A percentile compares a stretch with the other conserved stretches of the same genome.
Conservation (phyloP, 2,113 vertebrate genomes). For the Sinocyclocheilus maitianheensis region DNA sequence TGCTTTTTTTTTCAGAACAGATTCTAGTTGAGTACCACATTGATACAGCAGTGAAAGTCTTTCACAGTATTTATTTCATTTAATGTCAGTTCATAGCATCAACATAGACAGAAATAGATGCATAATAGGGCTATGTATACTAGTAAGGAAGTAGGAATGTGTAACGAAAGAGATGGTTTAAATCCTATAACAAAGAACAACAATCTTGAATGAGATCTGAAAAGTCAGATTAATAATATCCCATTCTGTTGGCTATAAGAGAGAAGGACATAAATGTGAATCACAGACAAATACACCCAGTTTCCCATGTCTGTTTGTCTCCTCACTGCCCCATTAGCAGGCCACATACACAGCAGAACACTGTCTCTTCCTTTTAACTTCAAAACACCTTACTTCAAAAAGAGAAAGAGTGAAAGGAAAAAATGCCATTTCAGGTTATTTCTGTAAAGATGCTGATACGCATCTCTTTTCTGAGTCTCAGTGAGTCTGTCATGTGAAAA, state of each 20-base stretch:
- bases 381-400: slow-evolving; percentile 54
- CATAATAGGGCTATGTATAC: neutral
- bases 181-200: neutral
- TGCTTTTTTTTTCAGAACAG: neutral
- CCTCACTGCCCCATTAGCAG: slow-evolving; percentile 24
- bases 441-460: slow-evolving; percentile 60
- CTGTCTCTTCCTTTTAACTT: slow-evolving; percentile 57
- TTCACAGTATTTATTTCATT: neutral
- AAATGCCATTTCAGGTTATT: slow-evolving; percentile 44
- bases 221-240: neutral
- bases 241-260: neutral
- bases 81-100: neutral
- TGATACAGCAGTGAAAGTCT: neutral
- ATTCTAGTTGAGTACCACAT: neutral
- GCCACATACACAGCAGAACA: slow-evolving; percentile 30
- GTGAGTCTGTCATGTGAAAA: slow-evolving; percentile 51
- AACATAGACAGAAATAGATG: neutral
- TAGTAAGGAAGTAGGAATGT: neutral
- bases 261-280: neutral
- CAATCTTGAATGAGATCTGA: neutral
- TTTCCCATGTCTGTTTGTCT: neutral
- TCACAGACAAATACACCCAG: neutral
- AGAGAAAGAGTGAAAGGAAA: neutral
- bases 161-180: neutral
- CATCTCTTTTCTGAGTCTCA: slow-evolving; percentile 56